Conservation (phyloP, 2,113 vertebrate genomes). For the Sceloporus tristichus region DNA sequence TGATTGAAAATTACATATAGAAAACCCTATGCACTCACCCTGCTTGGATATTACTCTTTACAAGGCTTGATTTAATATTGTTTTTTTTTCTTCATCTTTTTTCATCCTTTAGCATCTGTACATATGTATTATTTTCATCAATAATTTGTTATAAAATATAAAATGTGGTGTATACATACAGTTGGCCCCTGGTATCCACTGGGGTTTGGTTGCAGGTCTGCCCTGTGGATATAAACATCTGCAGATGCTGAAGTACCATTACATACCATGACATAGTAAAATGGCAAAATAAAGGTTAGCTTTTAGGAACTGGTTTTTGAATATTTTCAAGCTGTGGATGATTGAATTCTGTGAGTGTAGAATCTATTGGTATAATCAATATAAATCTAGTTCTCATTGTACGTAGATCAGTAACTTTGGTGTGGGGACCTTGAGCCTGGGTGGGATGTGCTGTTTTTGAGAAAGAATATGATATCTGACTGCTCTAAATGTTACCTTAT, state of each 20-base stretch:
- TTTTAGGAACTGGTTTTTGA: too few relatives aligned
- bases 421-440: not conserved
- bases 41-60: not conserved
- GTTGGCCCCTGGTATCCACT: too few relatives aligned
- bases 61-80: not conserved
- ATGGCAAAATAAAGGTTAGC: too few relatives aligned
- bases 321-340: too few relatives aligned
- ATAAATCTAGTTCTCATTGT: not conserved
- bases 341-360: too few relatives aligned
- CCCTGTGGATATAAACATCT: too few relatives aligned
- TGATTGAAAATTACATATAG: not conserved
- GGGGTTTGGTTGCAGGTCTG: too few relatives aligned
- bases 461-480: not conserved
- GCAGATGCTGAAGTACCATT: too few relatives aligned
- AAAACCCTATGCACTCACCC: not conserved
- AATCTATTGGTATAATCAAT: not conserved
- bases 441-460: not conserved
- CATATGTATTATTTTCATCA: not conserved
- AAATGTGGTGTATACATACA: not conserved
- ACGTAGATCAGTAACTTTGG: not conserved
- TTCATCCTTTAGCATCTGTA: not conserved
- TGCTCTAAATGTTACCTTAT: not conserved
- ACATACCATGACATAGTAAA: too few relatives aligned
- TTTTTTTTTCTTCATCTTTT: not conserved
- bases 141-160: not conserved